These are phyloP conservation scores for Corticium candelabrum DNA, from an alignment of 37 sponge, comb jelly and placozoan genomes.

Conservation along the genomic window DNA sequence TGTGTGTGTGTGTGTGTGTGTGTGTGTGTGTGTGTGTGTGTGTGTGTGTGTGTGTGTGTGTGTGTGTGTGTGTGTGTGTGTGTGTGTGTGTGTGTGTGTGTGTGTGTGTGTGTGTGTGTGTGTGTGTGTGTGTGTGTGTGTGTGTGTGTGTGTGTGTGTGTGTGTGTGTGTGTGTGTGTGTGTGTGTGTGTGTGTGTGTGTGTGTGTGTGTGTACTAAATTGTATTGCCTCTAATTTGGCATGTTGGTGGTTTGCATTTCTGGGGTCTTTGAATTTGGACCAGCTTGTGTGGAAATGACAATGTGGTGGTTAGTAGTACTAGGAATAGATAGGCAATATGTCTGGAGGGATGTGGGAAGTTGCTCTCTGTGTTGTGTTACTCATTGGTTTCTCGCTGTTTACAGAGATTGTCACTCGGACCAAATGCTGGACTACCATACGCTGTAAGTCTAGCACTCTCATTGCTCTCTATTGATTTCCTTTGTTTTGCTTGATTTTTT, in stretches of 20 bases:
- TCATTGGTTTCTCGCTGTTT: no score
- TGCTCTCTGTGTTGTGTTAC: no score
- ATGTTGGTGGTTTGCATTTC: no score
- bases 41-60: constrained; percentile 16
- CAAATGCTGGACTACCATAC: not conserved
- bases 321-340: no score
- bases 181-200: constrained; percentile 1
- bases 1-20: not conserved
- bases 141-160: constrained; percentile 1
- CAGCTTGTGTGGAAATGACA: no score
- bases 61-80: constrained; percentile 28
- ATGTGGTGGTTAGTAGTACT: no score
- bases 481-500: not conserved
- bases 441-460: not conserved
- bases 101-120: not conserved
- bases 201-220: constrained; percentile 8
- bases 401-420: not conserved
- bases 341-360: no score
- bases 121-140: not conserved
- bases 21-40: not conserved
- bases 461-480: not conserved
- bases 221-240: no score
- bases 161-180: not conserved
- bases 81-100: constrained; percentile 13
- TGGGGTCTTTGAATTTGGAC: no score